These are phyloP conservation scores for Margarornis squamiger DNA, from an alignment of 2,797 vertebrate species.

Conservation along the genomic window DNA sequence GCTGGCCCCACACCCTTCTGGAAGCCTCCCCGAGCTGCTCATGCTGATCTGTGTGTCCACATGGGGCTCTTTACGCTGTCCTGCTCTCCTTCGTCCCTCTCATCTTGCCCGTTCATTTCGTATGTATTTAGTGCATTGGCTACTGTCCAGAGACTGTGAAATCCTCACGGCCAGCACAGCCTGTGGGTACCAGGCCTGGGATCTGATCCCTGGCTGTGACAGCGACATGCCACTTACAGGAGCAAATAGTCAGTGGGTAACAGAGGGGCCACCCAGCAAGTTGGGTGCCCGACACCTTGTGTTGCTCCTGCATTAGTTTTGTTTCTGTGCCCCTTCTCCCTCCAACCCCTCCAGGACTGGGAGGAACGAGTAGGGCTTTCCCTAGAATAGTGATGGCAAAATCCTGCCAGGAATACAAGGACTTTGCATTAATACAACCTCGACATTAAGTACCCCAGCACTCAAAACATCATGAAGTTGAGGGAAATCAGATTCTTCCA, in stretches of 20 bases:
- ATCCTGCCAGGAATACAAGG: background rate
- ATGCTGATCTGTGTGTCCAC: rapidly evolving
- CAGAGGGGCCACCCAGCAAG: background rate
- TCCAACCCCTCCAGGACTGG: rapidly evolving
- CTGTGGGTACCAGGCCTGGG: background rate
- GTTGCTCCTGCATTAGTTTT: background rate
- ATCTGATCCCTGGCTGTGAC: background rate
- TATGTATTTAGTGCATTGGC: background rate
- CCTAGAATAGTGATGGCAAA: background rate
- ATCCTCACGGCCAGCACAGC: background rate
- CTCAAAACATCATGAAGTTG: background rate
- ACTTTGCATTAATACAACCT: background rate
- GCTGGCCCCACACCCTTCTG: background rate
- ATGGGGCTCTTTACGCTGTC: background rate
- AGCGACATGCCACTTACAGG: background rate
- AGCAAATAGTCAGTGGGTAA: background rate
- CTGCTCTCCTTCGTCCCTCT: background rate
- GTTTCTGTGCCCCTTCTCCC: background rate
- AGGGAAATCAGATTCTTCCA: background rate
- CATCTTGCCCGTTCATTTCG: background rate
- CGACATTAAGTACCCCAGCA: background rate
- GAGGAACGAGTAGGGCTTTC: background rate
- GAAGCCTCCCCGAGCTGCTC: background rate
- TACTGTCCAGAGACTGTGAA: background rate
- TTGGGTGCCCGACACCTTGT: background rate